Evolutionary conservation across 2,113 vertebrate genomes (phyloP).

Genomic region (Eolophus roseicapilla): DNA sequence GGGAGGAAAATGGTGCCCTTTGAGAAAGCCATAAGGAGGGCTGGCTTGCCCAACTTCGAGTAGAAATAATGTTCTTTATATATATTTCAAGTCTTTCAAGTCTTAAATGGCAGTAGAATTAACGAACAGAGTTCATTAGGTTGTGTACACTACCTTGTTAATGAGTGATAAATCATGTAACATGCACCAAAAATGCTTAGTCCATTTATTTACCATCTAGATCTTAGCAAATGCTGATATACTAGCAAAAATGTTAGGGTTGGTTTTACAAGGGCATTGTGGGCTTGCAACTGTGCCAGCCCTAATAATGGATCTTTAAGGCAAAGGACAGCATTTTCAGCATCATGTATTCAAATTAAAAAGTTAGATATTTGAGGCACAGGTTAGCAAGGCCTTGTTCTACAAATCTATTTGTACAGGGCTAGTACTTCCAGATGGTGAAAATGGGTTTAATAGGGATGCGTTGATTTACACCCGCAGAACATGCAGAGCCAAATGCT

Average conservation of each 20-base stretch:
- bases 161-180: not conserved
- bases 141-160: not conserved
- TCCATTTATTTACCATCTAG: not conserved
- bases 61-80: not conserved
- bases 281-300: not conserved
- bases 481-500: not conserved
- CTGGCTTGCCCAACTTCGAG: not conserved
- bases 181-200: not conserved
- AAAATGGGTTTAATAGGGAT: not conserved
- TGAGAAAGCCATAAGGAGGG: not conserved
- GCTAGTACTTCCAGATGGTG: not conserved
- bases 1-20: not conserved
- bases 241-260: not conserved
- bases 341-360: not conserved
- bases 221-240: not conserved
- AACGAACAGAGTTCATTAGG: not conserved
- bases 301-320: not conserved
- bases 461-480: not conserved
- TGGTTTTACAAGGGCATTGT: not conserved
- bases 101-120: not conserved
- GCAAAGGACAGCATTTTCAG: not conserved
- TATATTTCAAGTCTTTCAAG: not conserved
- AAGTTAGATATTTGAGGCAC: not conserved
- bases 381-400: not conserved
- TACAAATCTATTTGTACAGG: not conserved